These are phyloP conservation scores for Onthophagus sagittarius DNA, from an alignment of 2,888 invertebrate species.

Conservation along the genomic window DNA sequence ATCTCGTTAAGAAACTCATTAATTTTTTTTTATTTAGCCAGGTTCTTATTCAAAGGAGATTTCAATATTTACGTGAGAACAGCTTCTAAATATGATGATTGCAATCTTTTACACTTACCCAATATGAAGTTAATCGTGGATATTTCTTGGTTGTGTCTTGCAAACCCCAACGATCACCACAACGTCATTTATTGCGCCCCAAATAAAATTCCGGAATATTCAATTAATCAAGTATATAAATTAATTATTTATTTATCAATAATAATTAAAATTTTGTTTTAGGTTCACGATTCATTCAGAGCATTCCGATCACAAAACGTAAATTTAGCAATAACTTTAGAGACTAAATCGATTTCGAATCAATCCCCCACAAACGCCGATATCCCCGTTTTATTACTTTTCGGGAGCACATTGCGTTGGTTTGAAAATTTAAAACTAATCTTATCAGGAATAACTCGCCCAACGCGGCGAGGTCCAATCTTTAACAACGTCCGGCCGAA, in stretches of 20 bases:
- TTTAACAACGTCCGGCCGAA: slow-evolving; percentile 81
- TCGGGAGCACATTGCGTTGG: slow-evolving; percentile 93
- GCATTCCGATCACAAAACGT: slow-evolving; percentile 88
- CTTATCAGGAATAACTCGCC: slow-evolving; percentile 88
- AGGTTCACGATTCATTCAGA: slow-evolving; percentile 92
- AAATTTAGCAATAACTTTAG: slow-evolving; percentile 72
- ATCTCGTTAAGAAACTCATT: too few relatives aligned
- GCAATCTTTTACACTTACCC: slow-evolving; percentile 87
- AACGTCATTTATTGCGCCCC: slow-evolving; percentile 94
- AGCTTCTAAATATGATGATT: slow-evolving; percentile 98
- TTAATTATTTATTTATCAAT: background rate
- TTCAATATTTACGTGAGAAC: slow-evolving; percentile 93
- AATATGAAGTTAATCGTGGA: slow-evolving; percentile 79
- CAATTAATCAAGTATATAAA: slow-evolving; percentile 75
- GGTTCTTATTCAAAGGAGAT: slow-evolving; percentile 88
- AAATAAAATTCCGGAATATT: slow-evolving; percentile 93
- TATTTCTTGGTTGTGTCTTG: slow-evolving; percentile 86
- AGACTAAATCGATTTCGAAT: slow-evolving; percentile 62
- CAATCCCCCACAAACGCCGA: slow-evolving; percentile 46
- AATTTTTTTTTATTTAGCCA: slow-evolving; percentile 57
- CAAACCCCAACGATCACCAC: slow-evolving; percentile 95
- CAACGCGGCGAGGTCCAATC: slow-evolving; percentile 85
- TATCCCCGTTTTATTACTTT: slow-evolving; percentile 74
- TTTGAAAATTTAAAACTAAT: slow-evolving; percentile 93
- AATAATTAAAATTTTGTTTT: slow-evolving; percentile 29